These are phyloP conservation scores for Euwallacea similis DNA, from an alignment of 1,140 invertebrate genomes.

Conservation along the genomic window DNA sequence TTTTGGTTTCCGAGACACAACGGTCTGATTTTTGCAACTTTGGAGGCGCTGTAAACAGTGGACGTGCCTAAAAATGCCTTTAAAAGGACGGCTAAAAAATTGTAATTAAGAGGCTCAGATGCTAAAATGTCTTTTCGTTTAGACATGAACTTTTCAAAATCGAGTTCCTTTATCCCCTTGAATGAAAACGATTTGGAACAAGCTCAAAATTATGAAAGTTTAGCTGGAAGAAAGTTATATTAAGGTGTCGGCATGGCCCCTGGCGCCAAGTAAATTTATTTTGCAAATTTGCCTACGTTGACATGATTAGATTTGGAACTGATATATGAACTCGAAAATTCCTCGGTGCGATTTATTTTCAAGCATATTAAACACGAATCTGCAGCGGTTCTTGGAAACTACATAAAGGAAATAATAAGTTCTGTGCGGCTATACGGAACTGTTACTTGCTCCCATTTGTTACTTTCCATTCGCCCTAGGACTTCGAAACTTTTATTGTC, in stretches of 20 bases:
- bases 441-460: too few relatives aligned
- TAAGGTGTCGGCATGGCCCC: slow-evolving; percentile 16
- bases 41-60: too few relatives aligned
- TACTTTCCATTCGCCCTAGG: too few relatives aligned
- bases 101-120: too few relatives aligned
- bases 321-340: slow-evolving; percentile 22
- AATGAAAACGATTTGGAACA: slow-evolving; percentile 14
- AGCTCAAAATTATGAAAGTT: slow-evolving; percentile 24
- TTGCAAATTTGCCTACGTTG: slow-evolving; percentile 21
- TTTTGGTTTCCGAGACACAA: too few relatives aligned
- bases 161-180: slow-evolving; percentile 1
- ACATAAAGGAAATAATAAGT: not conserved
- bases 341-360: not conserved
- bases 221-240: slow-evolving; percentile 11
- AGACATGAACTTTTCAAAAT: slow-evolving; percentile 3
- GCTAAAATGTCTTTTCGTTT: too few relatives aligned
- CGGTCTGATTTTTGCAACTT: too few relatives aligned
- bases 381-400: slow-evolving; percentile 4
- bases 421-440: not conserved
- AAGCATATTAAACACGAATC: not conserved
- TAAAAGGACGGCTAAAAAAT: too few relatives aligned
- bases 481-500: too few relatives aligned
- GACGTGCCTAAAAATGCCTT: too few relatives aligned
- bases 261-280: slow-evolving; percentile 19
- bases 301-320: slow-evolving; percentile 23